These are phyloP conservation scores for Plebejus anna DNA, from an alignment of 2,888 invertebrate species.

Conservation along the genomic window DNA sequence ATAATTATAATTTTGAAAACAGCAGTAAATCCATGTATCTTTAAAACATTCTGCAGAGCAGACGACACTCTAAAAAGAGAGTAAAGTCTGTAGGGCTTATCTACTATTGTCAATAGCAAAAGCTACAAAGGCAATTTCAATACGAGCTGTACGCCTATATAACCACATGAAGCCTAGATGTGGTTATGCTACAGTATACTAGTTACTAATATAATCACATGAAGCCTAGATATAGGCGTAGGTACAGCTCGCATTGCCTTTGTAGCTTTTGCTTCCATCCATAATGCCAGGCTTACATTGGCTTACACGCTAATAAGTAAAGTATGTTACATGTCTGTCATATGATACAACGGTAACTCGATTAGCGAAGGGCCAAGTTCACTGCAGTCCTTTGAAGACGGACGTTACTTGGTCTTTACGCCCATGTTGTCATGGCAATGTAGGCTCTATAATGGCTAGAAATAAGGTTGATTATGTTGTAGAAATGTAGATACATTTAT, in stretches of 20 bases:
- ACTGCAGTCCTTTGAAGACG: not conserved
- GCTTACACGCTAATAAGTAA: conserved; percentile 7
- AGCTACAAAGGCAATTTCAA: not conserved
- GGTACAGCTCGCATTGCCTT: not conserved
- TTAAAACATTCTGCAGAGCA: not conserved
- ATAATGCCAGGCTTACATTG: conserved; percentile 7
- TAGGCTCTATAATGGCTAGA: not conserved
- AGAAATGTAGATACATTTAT: too few relatives aligned
- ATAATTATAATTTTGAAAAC: not conserved
- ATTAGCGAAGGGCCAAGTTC: conserved; percentile 2
- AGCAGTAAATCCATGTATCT: not conserved
- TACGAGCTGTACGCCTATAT: not conserved
- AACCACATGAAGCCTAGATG: too few relatives aligned
- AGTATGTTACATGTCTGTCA: conserved; percentile 16
- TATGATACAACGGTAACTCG: not conserved
- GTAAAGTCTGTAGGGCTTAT: too few relatives aligned
- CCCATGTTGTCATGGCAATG: not conserved
- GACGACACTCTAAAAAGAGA: not conserved
- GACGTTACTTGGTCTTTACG: not conserved
- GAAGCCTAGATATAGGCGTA: not conserved
- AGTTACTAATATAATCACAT: conserved; percentile 38
- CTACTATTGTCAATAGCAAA: not conserved
- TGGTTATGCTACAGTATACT: conserved; percentile 38
- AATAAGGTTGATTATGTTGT: not conserved
- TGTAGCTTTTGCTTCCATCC: not conserved